These are phyloP conservation scores for Cossypha caffra DNA, from an alignment of 2,797 vertebrate species.

Conservation along the genomic window DNA sequence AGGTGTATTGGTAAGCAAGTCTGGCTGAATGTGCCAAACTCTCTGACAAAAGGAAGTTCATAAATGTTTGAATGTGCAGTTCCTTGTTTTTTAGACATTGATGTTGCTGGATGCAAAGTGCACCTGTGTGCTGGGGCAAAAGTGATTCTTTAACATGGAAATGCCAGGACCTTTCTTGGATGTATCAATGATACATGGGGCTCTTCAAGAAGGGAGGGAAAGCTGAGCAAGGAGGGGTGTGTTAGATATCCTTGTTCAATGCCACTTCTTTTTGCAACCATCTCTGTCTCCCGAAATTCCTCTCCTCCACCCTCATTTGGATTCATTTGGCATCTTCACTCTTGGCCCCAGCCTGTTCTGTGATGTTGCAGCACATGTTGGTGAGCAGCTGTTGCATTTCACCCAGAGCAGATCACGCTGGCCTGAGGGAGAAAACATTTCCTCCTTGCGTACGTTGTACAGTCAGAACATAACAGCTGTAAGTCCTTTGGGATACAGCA, in stretches of 20 bases:
- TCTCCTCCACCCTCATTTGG: not conserved
- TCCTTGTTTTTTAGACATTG: not conserved
- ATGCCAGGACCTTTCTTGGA: not conserved
- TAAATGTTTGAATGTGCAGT: not conserved
- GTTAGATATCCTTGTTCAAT: not conserved
- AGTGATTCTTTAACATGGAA: not conserved
- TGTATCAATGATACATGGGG: not conserved
- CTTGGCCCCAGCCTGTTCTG: not conserved
- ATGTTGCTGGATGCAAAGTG: not conserved
- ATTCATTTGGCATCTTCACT: not conserved
- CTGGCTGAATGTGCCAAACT: not conserved
- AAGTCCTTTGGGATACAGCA: not conserved
- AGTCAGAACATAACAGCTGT: not conserved
- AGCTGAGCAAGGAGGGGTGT: not conserved
- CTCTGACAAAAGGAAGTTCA: not conserved
- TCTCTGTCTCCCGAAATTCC: not conserved
- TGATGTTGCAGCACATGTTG: not conserved
- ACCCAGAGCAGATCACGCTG: not conserved
- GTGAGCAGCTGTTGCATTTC: constrained; percentile 45
- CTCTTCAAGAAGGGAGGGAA: not conserved
- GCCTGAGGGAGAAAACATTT: constrained; percentile 18
- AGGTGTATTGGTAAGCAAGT: constrained; percentile 1
- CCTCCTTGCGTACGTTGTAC: not conserved
- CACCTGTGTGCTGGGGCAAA: not conserved
- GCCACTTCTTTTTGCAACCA: not conserved